phyloP scores from a whole-genome alignment of 2,113 vertebrate species.

The Psophia crepitans region DNA sequence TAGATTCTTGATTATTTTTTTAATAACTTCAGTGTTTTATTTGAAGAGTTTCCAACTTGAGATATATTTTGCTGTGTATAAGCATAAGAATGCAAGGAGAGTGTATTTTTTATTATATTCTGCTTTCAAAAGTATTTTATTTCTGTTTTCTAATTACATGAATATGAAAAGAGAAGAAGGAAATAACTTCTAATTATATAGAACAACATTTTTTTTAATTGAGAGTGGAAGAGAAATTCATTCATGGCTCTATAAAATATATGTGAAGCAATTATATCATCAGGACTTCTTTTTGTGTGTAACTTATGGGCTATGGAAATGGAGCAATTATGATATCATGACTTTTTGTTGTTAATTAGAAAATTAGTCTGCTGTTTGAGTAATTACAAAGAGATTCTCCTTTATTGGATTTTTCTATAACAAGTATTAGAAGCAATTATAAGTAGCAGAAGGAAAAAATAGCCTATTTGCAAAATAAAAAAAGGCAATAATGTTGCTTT shows the following conservation, averaged over 20 bases:
- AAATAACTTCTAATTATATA: slow-evolving; percentile 45
- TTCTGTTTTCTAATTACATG: slow-evolving; percentile 19
- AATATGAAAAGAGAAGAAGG: background rate
- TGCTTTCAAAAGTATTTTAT: background rate
- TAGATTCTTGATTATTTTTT: background rate
- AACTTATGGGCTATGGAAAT: slow-evolving; percentile 16
- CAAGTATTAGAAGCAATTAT: slow-evolving; percentile 40
- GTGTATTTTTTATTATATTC: background rate
- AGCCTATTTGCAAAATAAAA: slow-evolving; percentile 37
- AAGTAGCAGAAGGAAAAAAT: slow-evolving; percentile 28
- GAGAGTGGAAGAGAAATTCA: slow-evolving; percentile 3
- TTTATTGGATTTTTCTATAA: slow-evolving; percentile 23
- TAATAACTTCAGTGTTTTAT: background rate
- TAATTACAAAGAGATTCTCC: slow-evolving; percentile 24
- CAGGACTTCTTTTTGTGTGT: slow-evolving; percentile 5
- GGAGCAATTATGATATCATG: slow-evolving; percentile 42
- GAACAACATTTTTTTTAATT: background rate
- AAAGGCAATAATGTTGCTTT: background rate
- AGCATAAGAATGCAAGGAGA: background rate
- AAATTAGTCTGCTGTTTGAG: slow-evolving; percentile 49
- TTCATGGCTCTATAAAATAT: background rate
- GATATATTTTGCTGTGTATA: background rate
- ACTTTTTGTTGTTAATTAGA: slow-evolving; percentile 58
- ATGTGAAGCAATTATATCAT: slow-evolving; percentile 45
- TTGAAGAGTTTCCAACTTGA: background rate